Base-by-base conservation (phyloP, 2,113 vertebrate species). In the Oryctolagus cuniculus region DNA sequence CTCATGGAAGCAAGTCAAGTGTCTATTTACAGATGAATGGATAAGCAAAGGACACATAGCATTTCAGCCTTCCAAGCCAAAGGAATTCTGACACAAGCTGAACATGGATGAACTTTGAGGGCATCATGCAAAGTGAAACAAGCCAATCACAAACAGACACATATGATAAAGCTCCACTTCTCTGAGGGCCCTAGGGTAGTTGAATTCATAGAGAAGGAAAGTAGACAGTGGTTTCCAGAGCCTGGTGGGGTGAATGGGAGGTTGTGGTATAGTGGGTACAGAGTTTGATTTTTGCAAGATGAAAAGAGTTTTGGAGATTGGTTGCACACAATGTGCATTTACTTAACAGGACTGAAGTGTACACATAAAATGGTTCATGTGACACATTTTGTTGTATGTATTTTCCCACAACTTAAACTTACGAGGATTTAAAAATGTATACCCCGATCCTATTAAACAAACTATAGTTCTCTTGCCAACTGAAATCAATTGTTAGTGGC, bases 391-490 rank as follows among this genome's bases (percentile, higher is more conserved):
- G 66, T 29, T 75, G 25, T 49, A 29, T 58, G 3, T 17, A n/a
- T 55, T 87, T 83, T 69, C 53, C 17, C 44, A 49, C 38, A 79
- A 44, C 55, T 64, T 25, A 58, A 85, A 36, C 21, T 64, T 24
- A 58, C 49, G 66, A 82, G 36, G 27, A 72, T 93, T 82, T 94
- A 70, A 81, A 96, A 75, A 72, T 29, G 22, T 29, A 53, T 22
- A 53, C 6, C 27, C 24, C 31, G 31, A 51, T 75, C 6, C 53
- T 17, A 81, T 74, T 84, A 94, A 70, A 70, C 4, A 92, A 85
- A 67, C 17, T n/a, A 61, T 77, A 87, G 49, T 95, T 81, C 27
- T 90, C 82, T 90, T 78, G 31, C 13, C 49, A 93, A 55, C 36
- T 72, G 75, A 38, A 87, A 80, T 86, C 55, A 93, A 58, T 38